Evolutionary conservation across 2,888 invertebrate species (phyloP), one percentile per base, ranked within the genome.

Genomic region (Sthenelais limicola): DNA sequence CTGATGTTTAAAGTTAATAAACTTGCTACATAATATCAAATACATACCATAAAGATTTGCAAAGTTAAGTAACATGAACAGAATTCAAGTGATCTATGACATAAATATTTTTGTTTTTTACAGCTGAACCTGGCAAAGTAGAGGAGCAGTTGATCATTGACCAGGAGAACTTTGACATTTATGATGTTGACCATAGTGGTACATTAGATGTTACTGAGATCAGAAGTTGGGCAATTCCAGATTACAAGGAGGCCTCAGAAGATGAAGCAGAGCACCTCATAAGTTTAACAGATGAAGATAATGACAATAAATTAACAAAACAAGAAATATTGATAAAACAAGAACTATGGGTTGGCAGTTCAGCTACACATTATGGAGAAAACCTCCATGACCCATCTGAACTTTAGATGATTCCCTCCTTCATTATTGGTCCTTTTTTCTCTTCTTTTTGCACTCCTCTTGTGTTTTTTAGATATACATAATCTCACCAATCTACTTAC

Each of bases 341-440:
- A 86, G 97, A 98, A 87, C 90, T 97, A 12, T 99, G 98, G 88
- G 98, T 98, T 2, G 98, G 98, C 49, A 98, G 97, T 0, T 97
- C 98, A 87, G 98, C 96, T 0, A 98, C 98, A 0, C 97, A 98
- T 89, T 99, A 98, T 88, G 98, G 98, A 0, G 96, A 97, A 86
- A 96, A 96, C n/a, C 90, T 99, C 76, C 98, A 98, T 85, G 97
- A 97, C 85, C 71, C 58, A 3, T 15, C 30, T 1, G 71, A 71
- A 33, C 56, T 70, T 38, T 70, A n/a, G n/a, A n/a, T n/a, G n/a
- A n/a, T n/a, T n/a, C n/a, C n/a, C n/a, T n/a, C n/a, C n/a, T n/a
- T n/a, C n/a, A n/a, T n/a, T n/a, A n/a, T n/a, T n/a, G n/a, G n/a
- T n/a, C n/a, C n/a, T n/a, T n/a, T n/a, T n/a, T n/a, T n/a, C n/a